Conservation (phyloP, 2,888 invertebrate species). For the Coecobrya sp. region DNA sequence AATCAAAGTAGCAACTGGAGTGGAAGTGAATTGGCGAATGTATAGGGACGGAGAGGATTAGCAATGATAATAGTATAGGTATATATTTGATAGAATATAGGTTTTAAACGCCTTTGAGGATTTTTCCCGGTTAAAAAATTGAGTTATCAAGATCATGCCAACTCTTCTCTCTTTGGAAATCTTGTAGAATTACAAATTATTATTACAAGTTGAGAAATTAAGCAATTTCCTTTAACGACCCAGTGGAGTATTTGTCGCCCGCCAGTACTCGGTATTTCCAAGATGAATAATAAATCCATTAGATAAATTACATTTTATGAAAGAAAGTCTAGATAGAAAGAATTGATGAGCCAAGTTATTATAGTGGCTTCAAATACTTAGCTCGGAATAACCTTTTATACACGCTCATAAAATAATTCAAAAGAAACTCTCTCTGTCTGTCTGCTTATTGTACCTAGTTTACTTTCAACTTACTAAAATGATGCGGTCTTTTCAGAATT, state of each 20-base stretch:
- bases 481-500: too few relatives aligned
- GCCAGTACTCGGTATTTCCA: not conserved
- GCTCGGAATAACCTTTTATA: not conserved
- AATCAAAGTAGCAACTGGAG: too few relatives aligned
- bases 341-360: not conserved
- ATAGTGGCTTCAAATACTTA: not conserved
- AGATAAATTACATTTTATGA: slow-evolving; percentile 26
- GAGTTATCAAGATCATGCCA: not conserved
- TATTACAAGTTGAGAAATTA: not conserved
- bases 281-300: slow-evolving; percentile 42
- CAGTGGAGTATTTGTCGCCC: too few relatives aligned
- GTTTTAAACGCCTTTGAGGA: not conserved
- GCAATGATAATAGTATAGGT: not conserved
- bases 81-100: not conserved
- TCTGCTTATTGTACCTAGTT: not conserved
- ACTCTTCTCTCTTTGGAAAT: not conserved
- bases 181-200: not conserved
- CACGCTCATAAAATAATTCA: not conserved
- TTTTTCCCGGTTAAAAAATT: not conserved
- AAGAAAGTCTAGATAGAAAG: not conserved
- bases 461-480: not conserved
- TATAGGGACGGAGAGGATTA: too few relatives aligned
- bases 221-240: slow-evolving; percentile 27
- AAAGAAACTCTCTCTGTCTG: not conserved
- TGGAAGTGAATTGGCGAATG: too few relatives aligned